Percentiles rank a stretch among this genome's conserved stretches.
Evolutionary conservation across 1,140 invertebrate species (phyloP).

Genomic region (Drosophila santomea): DNA sequence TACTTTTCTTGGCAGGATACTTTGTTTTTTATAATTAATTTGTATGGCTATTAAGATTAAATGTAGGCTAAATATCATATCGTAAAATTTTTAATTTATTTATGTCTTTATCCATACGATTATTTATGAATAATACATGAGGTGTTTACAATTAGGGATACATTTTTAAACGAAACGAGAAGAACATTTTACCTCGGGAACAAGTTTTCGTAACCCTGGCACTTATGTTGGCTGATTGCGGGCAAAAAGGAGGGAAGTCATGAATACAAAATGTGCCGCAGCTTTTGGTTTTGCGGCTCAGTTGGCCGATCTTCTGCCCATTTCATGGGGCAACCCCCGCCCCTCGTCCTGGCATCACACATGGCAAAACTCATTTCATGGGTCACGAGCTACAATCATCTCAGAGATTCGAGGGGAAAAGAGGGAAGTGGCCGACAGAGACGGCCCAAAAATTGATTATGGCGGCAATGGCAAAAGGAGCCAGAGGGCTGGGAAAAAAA

Average conservation of each 20-base stretch:
- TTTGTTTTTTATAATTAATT: background rate
- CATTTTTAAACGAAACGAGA: too few relatives aligned
- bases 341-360: constrained; percentile 45
- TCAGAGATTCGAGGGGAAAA: constrained; percentile 15
- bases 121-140: background rate
- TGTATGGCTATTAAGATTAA: background rate
- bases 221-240: background rate
- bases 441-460: constrained; percentile 81
- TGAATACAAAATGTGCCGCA: constrained; percentile 77
- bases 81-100: too few relatives aligned
- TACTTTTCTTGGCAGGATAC: background rate
- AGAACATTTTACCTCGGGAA: too few relatives aligned
- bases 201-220: constrained; percentile 21
- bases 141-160: too few relatives aligned
- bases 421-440: constrained; percentile 23
- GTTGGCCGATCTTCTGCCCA: constrained; percentile 56
- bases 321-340: constrained; percentile 27
- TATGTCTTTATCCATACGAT: too few relatives aligned
- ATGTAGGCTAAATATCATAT: too few relatives aligned
- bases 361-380: constrained; percentile 83
- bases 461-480: constrained; percentile 50
- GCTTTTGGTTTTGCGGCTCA: constrained; percentile 75
- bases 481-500: constrained; percentile 18
- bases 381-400: constrained; percentile 76
- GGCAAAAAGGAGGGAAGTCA: constrained; percentile 39